Conservation (phyloP, 2,888 invertebrate genomes). For the Encarsia formosa region DNA sequence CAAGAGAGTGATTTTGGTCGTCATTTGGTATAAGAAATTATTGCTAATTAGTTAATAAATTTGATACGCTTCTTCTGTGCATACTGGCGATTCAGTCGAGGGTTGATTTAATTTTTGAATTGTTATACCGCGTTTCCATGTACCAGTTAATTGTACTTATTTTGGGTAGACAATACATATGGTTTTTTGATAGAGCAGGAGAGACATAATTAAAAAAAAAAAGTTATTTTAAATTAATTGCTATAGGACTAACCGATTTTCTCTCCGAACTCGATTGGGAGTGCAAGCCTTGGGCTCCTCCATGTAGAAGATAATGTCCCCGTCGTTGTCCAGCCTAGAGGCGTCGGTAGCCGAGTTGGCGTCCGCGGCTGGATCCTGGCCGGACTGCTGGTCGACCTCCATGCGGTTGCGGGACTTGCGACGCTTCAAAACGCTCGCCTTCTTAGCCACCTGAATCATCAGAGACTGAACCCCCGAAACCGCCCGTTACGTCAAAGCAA, state of each 20-base stretch:
- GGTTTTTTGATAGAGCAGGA: no score
- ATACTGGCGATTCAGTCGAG: no score
- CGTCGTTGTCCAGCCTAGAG: constrained; percentile 54
- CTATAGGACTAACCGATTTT: constrained; percentile 52
- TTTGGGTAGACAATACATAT: no score
- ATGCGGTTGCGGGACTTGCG: constrained; percentile 66
- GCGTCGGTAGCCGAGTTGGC: constrained; percentile 22
- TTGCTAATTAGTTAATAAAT: no score
- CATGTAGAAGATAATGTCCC: constrained; percentile 63
- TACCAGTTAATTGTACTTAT: no score
- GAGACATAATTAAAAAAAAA: no score
- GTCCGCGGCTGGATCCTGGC: constrained; percentile 23
- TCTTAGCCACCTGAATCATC: constrained; percentile 70
- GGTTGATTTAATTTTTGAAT: no score
- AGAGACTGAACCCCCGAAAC: constrained; percentile 63
- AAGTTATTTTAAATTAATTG: no score
- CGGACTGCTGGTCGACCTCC: constrained; percentile 52
- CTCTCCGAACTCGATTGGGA: constrained; percentile 45
- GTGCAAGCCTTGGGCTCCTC: constrained; percentile 61
- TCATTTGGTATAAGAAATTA: no score
- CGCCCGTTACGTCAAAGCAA: constrained; percentile 49
- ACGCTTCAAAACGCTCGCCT: constrained; percentile 68
- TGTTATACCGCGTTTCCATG: no score
- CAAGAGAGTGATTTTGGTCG: no score
- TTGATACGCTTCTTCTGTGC: no score